phyloP scores from a whole-genome alignment of 2,113 vertebrate species.

The Shinisaurus crocodilurus region DNA sequence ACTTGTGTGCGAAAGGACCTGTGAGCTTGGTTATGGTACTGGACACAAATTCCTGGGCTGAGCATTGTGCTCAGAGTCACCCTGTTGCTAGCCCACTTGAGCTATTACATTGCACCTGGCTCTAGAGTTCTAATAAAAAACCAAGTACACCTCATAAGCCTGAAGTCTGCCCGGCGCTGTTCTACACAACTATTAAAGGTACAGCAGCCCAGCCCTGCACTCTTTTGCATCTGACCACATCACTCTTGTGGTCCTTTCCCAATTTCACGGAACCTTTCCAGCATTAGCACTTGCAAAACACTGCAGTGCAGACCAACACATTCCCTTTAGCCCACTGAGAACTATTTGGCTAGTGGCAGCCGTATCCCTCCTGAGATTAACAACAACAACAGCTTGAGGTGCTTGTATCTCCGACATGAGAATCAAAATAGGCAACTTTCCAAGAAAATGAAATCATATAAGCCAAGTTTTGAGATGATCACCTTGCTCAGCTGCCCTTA shows the following conservation, averaged over 20 bases:
- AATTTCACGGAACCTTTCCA: neutral
- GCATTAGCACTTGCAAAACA: neutral
- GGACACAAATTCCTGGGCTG: no score
- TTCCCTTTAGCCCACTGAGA: neutral
- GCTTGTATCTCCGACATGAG: constrained; percentile 27
- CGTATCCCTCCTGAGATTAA: neutral
- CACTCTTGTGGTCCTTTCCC: neutral
- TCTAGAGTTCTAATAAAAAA: no score
- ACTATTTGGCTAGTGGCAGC: neutral
- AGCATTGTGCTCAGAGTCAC: no score
- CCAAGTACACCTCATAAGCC: no score
- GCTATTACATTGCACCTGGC: no score
- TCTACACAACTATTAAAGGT: neutral
- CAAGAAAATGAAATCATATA: constrained; percentile 61
- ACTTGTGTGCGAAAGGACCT: no score
- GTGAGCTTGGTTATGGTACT: no score
- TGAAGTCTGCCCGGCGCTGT: neutral
- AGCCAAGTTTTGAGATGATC: constrained; percentile 67
- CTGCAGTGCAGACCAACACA: neutral
- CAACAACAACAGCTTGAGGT: neutral
- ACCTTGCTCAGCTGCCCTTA: constrained; percentile 68
- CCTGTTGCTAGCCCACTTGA: no score
- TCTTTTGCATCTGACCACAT: no score
- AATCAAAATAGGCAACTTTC: constrained; percentile 62
- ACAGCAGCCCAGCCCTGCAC: neutral